Conservation (phyloP, 1,140 invertebrate genomes). For the Caenorhabditis tropicalis region DNA sequence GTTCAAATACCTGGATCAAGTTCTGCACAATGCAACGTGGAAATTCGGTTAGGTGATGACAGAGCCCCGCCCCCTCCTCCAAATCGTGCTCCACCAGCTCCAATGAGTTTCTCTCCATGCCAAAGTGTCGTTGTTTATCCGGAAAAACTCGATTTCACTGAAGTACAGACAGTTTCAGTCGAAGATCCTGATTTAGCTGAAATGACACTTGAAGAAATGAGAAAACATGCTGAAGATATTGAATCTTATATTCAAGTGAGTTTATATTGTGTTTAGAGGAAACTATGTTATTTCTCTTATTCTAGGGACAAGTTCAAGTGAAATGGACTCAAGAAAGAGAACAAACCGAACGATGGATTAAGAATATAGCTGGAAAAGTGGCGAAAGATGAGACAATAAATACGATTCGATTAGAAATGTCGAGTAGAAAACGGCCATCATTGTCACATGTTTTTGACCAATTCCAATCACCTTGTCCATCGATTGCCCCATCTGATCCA, state of each 20-base stretch:
- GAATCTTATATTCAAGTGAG: neutral
- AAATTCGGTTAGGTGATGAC: constrained; percentile 8
- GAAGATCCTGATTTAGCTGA: neutral
- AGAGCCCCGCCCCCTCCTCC: neutral
- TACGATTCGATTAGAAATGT: neutral
- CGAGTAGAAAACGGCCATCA: neutral
- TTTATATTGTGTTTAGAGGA: neutral
- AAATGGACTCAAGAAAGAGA: neutral
- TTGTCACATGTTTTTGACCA: neutral
- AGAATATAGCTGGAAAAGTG: neutral
- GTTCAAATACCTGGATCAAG: neutral
- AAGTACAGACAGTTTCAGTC: constrained; percentile 7
- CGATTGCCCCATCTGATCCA: neutral
- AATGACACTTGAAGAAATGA: neutral
- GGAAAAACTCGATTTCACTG: neutral
- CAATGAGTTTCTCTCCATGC: neutral
- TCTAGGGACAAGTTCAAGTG: neutral
- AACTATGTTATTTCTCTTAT: neutral
- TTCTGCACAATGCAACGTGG: constrained; percentile 10
- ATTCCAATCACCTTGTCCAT: neutral
- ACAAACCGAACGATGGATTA: neutral
- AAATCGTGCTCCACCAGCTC: neutral
- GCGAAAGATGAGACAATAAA: neutral
- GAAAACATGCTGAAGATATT: constrained; percentile 2
- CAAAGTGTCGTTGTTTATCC: neutral